phyloP scores from a whole-genome alignment of 2,888 invertebrate species.

The Limnephilus lunatus region DNA sequence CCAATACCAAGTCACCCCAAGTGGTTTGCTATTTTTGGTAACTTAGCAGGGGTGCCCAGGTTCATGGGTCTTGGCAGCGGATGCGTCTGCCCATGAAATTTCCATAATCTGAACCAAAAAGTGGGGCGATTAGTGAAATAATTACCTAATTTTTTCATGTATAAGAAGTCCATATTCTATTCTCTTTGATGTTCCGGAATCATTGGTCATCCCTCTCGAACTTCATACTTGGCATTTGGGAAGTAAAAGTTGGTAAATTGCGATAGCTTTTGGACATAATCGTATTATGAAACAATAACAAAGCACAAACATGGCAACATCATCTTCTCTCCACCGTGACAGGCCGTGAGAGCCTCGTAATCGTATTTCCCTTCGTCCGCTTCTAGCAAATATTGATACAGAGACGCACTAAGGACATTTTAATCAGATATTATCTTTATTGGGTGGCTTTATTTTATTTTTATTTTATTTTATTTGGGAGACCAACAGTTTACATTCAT shows the following conservation, averaged over 20 bases:
- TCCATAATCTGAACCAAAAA: too few relatives aligned
- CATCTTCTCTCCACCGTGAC: neutral
- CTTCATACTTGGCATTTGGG: neutral
- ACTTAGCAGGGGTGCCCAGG: too few relatives aligned
- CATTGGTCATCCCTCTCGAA: neutral
- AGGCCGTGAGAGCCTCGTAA: constrained; percentile 24
- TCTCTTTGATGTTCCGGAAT: neutral
- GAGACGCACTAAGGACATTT: neutral
- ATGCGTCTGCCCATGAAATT: too few relatives aligned
- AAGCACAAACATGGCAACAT: neutral
- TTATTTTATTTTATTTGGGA: too few relatives aligned
- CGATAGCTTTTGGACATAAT: neutral
- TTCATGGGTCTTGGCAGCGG: too few relatives aligned
- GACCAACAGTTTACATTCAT: too few relatives aligned
- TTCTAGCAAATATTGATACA: neutral
- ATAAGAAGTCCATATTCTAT: neutral
- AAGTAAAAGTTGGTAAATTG: neutral
- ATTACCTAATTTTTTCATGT: too few relatives aligned
- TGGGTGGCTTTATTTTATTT: too few relatives aligned
- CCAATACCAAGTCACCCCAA: too few relatives aligned
- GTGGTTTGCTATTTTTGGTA: too few relatives aligned
- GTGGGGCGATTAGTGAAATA: too few relatives aligned
- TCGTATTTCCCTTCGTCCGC: neutral
- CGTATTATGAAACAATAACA: neutral
- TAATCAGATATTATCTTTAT: too few relatives aligned